A percentile compares a stretch with the other conserved stretches of the same genome.
Conservation (phyloP, 1,140 invertebrate species). For the Lethrus apterus region DNA sequence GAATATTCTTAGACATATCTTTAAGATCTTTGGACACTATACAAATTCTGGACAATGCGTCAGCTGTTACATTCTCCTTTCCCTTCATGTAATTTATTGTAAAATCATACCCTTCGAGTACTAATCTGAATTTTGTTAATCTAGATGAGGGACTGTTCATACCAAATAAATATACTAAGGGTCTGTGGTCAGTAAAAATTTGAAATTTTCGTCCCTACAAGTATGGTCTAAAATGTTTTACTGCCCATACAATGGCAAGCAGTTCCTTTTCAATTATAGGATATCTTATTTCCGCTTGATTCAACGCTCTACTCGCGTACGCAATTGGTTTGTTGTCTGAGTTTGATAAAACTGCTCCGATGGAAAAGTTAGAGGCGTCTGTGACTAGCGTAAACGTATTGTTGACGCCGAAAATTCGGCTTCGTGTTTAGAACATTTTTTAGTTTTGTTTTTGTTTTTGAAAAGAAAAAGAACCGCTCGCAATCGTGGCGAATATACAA, state of each 20-base stretch:
- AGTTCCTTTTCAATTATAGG: constrained; percentile 34
- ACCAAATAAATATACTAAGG: constrained; percentile 8
- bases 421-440: too few species aligned
- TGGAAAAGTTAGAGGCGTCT: constrained; percentile 27
- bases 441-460: too few species aligned
- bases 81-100: constrained; percentile 2
- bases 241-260: constrained; percentile 20
- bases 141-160: constrained; percentile 2
- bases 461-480: too few species aligned
- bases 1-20: constrained; percentile 6
- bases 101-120: constrained; percentile 8
- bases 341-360: constrained; percentile 31
- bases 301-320: constrained; percentile 38
- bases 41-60: constrained; percentile 6
- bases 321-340: constrained; percentile 25
- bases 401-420: constrained; percentile 8
- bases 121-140: constrained; percentile 9
- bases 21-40: constrained; percentile 3
- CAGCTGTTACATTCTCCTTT: constrained; percentile 5
- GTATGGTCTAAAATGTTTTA: constrained; percentile 11
- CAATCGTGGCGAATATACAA: too few species aligned
- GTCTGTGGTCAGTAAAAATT: constrained; percentile 8
- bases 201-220: constrained; percentile 5
- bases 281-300: constrained; percentile 11
- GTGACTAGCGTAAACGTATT: constrained; percentile 7